Base-by-base conservation (phyloP, 2,113 vertebrate genomes). In the Pimephales promelas region DNA sequence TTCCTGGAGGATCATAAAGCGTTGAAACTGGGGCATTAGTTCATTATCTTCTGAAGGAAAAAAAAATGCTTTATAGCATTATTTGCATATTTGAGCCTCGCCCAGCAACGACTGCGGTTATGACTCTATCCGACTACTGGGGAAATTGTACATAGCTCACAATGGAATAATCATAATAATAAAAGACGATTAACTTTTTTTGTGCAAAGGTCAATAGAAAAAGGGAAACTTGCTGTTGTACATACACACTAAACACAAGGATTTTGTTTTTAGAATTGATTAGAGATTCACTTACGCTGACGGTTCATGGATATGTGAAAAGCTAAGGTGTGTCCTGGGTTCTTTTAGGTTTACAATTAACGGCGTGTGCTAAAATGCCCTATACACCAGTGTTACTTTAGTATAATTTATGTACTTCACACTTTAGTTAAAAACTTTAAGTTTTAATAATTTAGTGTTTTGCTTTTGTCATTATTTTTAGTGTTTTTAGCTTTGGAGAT, bases 71-170 rank as follows among this genome's bases (percentile, higher is more conserved):
- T 77, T 40, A 40, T 24, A 28, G 56, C n/a, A 61, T 77, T 61
- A 43, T 43, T 78, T 78, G 56, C 76, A 61, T 78, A 59, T 5
- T 78, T 61, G 56, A 78, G 76, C 14, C 56, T 78, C n/a, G 7
- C 56, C 56, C 56, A 61, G 36, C 6, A 78, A 26, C 1, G 76
- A 61, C 36, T 61, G 76, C 36, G 56, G 76, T 61, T 78, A 45
- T 78, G 56, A 61, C 34, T 57, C 28, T n/a, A 40, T 40, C 22
- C 2, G 22, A 45, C 34, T 26, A 24, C 56, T 11, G 34, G 76
- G 45, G 61, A 78, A 61, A 61, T 61, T 34, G 61, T 16, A 61
- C 14, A 10, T 14, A 20, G 4, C 56, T 78, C 56, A 78, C 3
- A 43, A 28, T 40, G 74, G 31, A 57, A 59, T 40, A 59, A 18